phyloP scores from a whole-genome alignment of 2,113 vertebrate genomes.

The Scartelaos histophorus region DNA sequence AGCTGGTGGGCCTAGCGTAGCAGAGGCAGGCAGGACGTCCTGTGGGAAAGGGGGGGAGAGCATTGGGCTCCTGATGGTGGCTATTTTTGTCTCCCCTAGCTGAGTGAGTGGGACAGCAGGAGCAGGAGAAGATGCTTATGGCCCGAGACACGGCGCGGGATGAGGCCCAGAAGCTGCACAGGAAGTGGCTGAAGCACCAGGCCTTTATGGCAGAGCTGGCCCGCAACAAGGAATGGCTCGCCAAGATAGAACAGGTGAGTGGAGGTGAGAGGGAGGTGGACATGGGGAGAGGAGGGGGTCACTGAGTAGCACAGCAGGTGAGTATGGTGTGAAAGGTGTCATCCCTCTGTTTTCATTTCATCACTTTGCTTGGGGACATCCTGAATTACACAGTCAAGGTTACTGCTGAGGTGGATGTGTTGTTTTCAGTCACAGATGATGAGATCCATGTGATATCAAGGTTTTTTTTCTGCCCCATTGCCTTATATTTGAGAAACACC shows the following conservation, averaged over 20 bases:
- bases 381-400: conserved; percentile 69
- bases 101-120: conserved; percentile 83
- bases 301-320: conserved; percentile 19
- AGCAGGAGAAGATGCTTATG: conserved; percentile 90
- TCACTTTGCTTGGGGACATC: conserved; percentile 54
- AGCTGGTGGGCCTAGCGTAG: conserved; percentile 61
- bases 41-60: conserved; percentile 68
- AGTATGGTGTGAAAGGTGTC: conserved; percentile 59
- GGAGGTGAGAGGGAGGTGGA: conserved; percentile 38
- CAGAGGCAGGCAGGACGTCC: conserved; percentile 73
- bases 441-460: conserved; percentile 9
- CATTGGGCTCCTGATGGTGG: conserved; percentile 74
- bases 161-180: conserved; percentile 92
- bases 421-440: conserved; percentile 45
- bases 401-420: conserved; percentile 48
- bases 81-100: conserved; percentile 79
- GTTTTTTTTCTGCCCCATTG: conserved; percentile 12
- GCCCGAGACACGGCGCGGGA: conserved; percentile 92
- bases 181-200: conserved; percentile 96
- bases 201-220: conserved; percentile 92
- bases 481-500: conserved; percentile 28
- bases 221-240: conserved; percentile 93
- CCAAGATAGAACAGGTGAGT: conserved; percentile 92
- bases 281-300: conserved; percentile 40
- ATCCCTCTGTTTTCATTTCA: conserved; percentile 50